Percentiles rank a stretch among this genome's conserved stretches.
Conservation (phyloP, 2,797 vertebrate genomes). For the Lateolabrax maculatus region DNA sequence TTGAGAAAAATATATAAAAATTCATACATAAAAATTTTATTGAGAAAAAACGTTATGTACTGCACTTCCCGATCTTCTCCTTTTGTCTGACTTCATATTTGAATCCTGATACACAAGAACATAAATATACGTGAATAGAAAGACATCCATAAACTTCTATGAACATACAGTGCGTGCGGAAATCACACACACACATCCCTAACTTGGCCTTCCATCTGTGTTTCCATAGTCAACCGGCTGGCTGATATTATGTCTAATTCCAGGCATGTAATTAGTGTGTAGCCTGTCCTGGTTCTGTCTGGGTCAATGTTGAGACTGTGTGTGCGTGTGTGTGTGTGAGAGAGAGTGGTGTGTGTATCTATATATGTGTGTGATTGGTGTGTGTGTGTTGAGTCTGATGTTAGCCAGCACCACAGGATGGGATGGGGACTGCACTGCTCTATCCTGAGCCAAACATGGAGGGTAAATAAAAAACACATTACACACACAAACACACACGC, state of each 20-base stretch:
- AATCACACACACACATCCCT: slow-evolving; percentile 41
- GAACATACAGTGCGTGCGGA: slow-evolving; percentile 6
- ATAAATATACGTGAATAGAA: neutral
- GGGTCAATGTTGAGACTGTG: slow-evolving; percentile 66
- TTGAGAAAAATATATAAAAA: too few species aligned
- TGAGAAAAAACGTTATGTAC: too few species aligned
- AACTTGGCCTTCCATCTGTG: slow-evolving; percentile 61
- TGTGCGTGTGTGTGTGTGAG: slow-evolving; percentile 33
- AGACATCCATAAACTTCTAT: slow-evolving; percentile 4
- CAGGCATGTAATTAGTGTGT: slow-evolving; percentile 83
- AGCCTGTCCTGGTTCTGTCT: slow-evolving; percentile 79
- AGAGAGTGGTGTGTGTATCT: slow-evolving; percentile 22
- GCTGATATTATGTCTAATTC: slow-evolving; percentile 82
- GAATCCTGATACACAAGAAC: slow-evolving; percentile 1
- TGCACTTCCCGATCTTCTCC: neutral
- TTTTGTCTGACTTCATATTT: slow-evolving; percentile 7
- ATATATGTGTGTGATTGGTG: slow-evolving; percentile 14
- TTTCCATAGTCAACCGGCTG: slow-evolving; percentile 72
- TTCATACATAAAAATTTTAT: too few species aligned
- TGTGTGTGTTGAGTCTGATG: slow-evolving; percentile 58
- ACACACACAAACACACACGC: slow-evolving; percentile 23
- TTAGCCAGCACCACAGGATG: slow-evolving; percentile 71
- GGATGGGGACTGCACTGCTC: slow-evolving; percentile 56
- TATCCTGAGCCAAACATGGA: slow-evolving; percentile 61
- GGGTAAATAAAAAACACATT: slow-evolving; percentile 61